Percentiles rank a stretch among this genome's conserved stretches.
phyloP scores from a whole-genome alignment of 2,888 invertebrate species.

The Tillus elongatus region DNA sequence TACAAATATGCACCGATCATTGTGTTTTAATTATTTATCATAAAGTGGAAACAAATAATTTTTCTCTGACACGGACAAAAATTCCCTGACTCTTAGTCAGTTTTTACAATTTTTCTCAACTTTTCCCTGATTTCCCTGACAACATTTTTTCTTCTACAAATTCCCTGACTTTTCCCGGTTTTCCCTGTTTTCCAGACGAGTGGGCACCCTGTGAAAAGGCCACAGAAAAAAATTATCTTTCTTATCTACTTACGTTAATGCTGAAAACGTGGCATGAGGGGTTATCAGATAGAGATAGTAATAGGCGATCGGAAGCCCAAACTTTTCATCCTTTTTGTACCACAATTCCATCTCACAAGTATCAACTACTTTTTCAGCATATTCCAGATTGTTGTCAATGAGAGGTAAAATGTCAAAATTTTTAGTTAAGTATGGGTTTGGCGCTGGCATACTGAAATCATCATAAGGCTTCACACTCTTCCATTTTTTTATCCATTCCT shows the following conservation, averaged over 20 bases:
- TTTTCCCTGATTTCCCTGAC: too few species aligned
- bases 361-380: constrained; percentile 51
- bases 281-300: constrained; percentile 66
- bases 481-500: constrained; percentile 57
- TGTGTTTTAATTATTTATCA: too few species aligned
- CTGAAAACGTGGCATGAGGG: constrained; percentile 53
- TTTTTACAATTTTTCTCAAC: too few species aligned
- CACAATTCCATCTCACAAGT: constrained; percentile 60
- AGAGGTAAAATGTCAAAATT: constrained; percentile 55
- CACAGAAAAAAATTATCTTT: constrained; percentile 10
- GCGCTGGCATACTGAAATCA: constrained; percentile 58
- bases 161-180: too few species aligned
- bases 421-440: constrained; percentile 64
- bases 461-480: constrained; percentile 45
- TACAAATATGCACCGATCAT: too few species aligned
- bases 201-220: too few species aligned
- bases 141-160: too few species aligned
- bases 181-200: too few species aligned
- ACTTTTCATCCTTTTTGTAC: constrained; percentile 78
- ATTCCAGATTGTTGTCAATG: constrained; percentile 34
- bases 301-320: constrained; percentile 67
- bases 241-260: constrained; percentile 51
- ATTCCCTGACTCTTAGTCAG: too few species aligned
- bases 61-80: too few species aligned
- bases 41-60: too few species aligned